phyloP scores from a whole-genome alignment of 2,113 vertebrate genomes.

The Daboia siamensis region DNA sequence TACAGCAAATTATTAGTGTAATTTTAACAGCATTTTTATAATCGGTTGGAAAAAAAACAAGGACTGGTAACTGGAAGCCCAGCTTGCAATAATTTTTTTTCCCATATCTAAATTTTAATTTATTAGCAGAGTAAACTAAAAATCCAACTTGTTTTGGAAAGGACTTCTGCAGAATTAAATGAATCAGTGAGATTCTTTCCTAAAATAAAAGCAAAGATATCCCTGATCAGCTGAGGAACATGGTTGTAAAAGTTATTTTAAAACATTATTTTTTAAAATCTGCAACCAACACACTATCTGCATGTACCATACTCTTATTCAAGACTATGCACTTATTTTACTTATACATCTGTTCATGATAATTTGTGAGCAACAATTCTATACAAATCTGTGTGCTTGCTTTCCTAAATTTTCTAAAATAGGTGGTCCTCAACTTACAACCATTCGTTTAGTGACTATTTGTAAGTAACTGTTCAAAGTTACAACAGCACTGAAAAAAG shows the following conservation, averaged over 20 bases:
- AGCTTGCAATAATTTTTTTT: not conserved
- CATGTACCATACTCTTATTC: not conserved
- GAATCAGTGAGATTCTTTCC: not conserved
- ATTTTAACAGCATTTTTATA: not conserved
- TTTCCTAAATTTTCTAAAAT: not conserved
- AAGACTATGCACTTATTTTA: not conserved
- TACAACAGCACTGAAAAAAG: not conserved
- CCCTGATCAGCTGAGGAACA: not conserved
- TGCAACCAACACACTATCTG: not conserved
- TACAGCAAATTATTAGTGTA: not conserved
- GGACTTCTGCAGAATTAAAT: not conserved
- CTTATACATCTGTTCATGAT: not conserved
- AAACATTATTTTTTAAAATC: not conserved
- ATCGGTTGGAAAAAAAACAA: not conserved
- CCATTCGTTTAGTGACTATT: not conserved
- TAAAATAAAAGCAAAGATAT: not conserved
- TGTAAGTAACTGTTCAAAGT: not conserved
- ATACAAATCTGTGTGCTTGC: not conserved
- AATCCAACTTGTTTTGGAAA: not conserved
- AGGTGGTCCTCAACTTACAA: not conserved
- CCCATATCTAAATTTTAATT: not conserved
- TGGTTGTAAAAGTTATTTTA: not conserved
- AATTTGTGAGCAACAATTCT: not conserved
- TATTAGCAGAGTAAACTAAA: not conserved
- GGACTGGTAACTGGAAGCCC: not conserved